These are phyloP conservation scores for Gyps fulvus DNA, from an alignment of 2,113 vertebrate species.

Conservation along the genomic window DNA sequence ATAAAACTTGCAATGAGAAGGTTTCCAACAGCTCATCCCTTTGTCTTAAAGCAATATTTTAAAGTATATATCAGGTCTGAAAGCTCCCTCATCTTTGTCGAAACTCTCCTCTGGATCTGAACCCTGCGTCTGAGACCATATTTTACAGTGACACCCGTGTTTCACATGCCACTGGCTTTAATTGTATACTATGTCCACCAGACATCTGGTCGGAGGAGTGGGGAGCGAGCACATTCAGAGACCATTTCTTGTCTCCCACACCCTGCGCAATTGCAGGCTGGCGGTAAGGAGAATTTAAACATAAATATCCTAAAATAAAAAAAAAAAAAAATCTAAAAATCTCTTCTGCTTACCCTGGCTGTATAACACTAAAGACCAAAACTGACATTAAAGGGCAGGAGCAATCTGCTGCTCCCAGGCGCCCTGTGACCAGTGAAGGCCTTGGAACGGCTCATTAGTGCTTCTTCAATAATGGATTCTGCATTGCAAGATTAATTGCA, in stretches of 20 bases:
- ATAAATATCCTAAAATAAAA: neutral
- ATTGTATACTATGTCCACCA: neutral
- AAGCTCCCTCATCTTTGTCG: neutral
- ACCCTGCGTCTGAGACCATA: neutral
- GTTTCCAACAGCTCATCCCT: neutral
- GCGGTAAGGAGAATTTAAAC: neutral
- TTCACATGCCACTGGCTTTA: slow-evolving; percentile 36
- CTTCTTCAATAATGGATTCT: slow-evolving; percentile 69
- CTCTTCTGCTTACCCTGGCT: neutral
- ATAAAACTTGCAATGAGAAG: neutral
- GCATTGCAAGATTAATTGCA: slow-evolving; percentile 66
- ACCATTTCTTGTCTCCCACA: neutral
- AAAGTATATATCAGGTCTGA: neutral
- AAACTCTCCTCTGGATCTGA: slow-evolving; percentile 8
- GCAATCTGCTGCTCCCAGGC: slow-evolving; percentile 60
- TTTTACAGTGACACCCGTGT: neutral
- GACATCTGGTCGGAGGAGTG: neutral
- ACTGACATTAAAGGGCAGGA: slow-evolving; percentile 47
- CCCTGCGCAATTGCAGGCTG: neutral
- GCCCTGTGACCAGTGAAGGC: slow-evolving; percentile 55
- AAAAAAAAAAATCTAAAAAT: neutral
- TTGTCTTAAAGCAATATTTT: slow-evolving; percentile 23
- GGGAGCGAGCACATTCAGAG: neutral
- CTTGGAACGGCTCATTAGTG: slow-evolving; percentile 64
- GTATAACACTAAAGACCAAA: slow-evolving; percentile 19